Evolutionary conservation across 2,888 invertebrate species (phyloP).

Genomic region (Augiades crinisus): DNA sequence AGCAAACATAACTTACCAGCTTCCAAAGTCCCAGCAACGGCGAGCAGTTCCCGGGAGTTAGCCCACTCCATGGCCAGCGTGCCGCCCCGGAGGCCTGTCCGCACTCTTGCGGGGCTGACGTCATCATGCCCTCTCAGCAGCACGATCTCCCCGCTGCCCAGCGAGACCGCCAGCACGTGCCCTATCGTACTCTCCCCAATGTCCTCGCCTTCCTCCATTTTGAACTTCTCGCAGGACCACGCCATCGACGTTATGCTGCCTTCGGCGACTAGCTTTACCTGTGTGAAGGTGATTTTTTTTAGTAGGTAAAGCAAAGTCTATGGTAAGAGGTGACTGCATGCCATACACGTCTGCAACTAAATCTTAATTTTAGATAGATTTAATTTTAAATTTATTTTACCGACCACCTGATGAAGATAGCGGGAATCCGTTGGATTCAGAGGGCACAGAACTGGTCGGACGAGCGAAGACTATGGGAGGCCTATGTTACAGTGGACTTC

Average conservation of each 20-base stretch:
- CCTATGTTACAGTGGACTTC: no score
- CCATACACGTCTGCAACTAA: no score
- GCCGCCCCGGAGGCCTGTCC: slow-evolving; percentile 89
- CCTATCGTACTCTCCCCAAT: slow-evolving; percentile 81
- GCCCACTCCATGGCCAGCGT: slow-evolving; percentile 97
- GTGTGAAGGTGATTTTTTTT: no score
- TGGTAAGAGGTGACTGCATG: not conserved
- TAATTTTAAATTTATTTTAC: no score
- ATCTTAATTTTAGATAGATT: no score
- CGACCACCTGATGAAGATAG: no score
- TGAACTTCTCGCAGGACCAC: slow-evolving; percentile 99
- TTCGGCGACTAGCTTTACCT: slow-evolving; percentile 91
- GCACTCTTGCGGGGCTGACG: slow-evolving; percentile 92
- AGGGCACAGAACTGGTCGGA: no score
- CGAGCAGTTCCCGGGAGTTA: slow-evolving; percentile 94
- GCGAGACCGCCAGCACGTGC: slow-evolving; percentile 92
- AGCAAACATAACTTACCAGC: slow-evolving; percentile 48
- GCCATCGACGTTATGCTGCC: slow-evolving; percentile 95
- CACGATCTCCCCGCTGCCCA: slow-evolving; percentile 94
- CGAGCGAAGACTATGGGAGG: no score
- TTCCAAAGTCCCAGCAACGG: slow-evolving; percentile 90
- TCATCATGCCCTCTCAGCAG: slow-evolving; percentile 96
- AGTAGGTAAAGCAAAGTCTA: not conserved
- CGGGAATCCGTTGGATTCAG: no score
- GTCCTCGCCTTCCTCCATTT: slow-evolving; percentile 97